Evolutionary conservation across 2,113 vertebrate species (phyloP), one percentile per base, ranked within the genome.

Genomic region (Antennarius striatus): DNA sequence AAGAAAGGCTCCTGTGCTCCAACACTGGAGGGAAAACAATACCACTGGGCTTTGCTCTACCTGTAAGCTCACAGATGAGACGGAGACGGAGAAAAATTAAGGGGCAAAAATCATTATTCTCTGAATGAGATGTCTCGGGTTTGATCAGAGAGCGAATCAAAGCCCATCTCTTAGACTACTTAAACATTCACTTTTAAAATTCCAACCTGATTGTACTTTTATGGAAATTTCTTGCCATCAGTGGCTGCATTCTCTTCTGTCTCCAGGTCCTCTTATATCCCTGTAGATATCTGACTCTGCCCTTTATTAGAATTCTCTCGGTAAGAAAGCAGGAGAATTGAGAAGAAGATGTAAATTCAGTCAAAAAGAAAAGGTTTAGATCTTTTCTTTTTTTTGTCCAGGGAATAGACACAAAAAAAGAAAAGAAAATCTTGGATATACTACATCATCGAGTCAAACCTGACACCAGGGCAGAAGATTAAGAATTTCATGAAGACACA

Each of bases 151-250:
- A 93, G 91, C 89, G 94, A 97, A 98, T 98, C 96, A 98, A 99
- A 99, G 96, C 91, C 91, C 92, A 94, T 98, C 95, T 98, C 96
- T 96, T 96, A 96, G 95, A 92, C 94, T 98, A 95, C 96, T 99
- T 96, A 98, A 96, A 95, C 96, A 98, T 99, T 98, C 96, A 98
- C 96, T 98, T 99, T 98, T 96, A 98, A 97, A 99, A 91, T 90
- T 94, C 94, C 94, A 95, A 95, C 93, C 95, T 96, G 96, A 98
- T 99, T 98, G 96, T 98, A 98, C 95, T 97, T 96, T 94, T 96
- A 98, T 98, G 97, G 95, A 96, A 98, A 98, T 99, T 93, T 94
- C 92, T 91, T 91, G 93, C 96, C 95, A 96, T 98, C 95, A 95
- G 94, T 95, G 94, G 94, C 94, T 94, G 94, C 92, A 94, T 95